Evolutionary conservation across 1,140 invertebrate species (phyloP), one percentile per base, ranked within the genome.

Genomic region (Lepidotrigona ventralis): DNA sequence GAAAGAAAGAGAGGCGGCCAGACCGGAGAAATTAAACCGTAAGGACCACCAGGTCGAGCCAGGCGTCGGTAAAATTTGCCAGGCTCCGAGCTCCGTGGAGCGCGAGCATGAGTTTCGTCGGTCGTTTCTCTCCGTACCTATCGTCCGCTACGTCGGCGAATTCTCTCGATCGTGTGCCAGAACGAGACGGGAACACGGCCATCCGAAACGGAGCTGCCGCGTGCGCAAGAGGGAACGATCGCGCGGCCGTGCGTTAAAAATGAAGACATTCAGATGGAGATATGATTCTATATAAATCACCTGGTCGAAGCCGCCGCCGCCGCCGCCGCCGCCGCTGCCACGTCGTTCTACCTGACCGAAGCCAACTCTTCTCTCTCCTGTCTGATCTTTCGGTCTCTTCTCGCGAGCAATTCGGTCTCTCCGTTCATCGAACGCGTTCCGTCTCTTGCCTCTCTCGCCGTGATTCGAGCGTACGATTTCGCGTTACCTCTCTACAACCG

Each of bases 261-360:
- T 92, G 91, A 92, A 92, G 90, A 91, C 91, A 92, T 92, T 92
- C 90, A 89, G 90, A 92, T 90, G 89, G 86, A 92, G 91, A 92
- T 92, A 91, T 91, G 90, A 92, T 92, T 92, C 91, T 90, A 87
- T 90, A 91, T 92, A 92, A 92, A 92, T 92, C 90, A 92, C 17
- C 89, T 79, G 86, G 84, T 79, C 83, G 76, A 78, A 82, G 81
- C 66, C 81, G 84, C 69, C 77, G 78, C 76, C 79, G 86, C 39
- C 39, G 39, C 39, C 39, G 39, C 39, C 39, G 39, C 39, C 39
- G 39, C 33, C 33, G 33, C 33, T 33, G 33, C 33, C 33, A 33
- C 79, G 80, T 69, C 86, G 87, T 76, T 86, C 76, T 86, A 76
- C 79, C 78, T 60, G 63, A 64, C 56, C 79, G 71, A 46, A 46